These are phyloP conservation scores for Sycophaga agraensis DNA, from an alignment of 1,140 invertebrate genomes.

Conservation along the genomic window DNA sequence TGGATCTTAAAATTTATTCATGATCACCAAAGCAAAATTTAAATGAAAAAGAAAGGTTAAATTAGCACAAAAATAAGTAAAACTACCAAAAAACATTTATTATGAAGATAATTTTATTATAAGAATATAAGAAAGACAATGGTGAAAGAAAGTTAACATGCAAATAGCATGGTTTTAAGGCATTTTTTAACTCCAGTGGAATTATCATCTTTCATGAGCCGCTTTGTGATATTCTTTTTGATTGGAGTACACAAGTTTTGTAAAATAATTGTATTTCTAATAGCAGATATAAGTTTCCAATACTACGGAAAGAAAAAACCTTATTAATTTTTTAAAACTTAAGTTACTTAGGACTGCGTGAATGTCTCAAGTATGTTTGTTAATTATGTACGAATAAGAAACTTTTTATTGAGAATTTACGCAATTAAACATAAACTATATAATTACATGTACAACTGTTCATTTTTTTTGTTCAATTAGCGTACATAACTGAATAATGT, in stretches of 20 bases:
- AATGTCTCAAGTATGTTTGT: constrained; percentile 14
- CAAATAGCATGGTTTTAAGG: constrained; percentile 3
- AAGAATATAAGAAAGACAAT: not conserved
- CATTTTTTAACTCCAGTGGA: not conserved
- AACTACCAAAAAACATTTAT: constrained; percentile 11
- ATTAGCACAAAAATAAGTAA: constrained; percentile 12
- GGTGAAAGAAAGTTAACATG: not conserved
- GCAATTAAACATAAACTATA: constrained; percentile 3
- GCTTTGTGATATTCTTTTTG: constrained; percentile 31
- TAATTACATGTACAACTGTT: constrained; percentile 6
- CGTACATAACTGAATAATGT: constrained; percentile 13
- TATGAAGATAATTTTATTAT: not conserved
- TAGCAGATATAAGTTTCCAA: constrained; percentile 6
- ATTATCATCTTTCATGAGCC: constrained; percentile 16
- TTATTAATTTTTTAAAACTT: constrained; percentile 7
- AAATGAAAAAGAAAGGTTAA: too few relatives aligned
- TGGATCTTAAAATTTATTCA: not conserved
- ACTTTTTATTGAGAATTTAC: constrained; percentile 13
- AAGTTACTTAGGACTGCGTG: not conserved
- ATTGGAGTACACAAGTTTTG: constrained; percentile 10
- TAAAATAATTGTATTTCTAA: constrained; percentile 23
- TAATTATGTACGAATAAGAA: constrained; percentile 9
- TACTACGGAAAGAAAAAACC: constrained; percentile 1
- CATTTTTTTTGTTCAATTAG: constrained; percentile 14
- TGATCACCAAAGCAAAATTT: constrained; percentile 9